Base-by-base conservation (phyloP, 1,140 invertebrate species). In the Anagrus nilaparvatae region DNA sequence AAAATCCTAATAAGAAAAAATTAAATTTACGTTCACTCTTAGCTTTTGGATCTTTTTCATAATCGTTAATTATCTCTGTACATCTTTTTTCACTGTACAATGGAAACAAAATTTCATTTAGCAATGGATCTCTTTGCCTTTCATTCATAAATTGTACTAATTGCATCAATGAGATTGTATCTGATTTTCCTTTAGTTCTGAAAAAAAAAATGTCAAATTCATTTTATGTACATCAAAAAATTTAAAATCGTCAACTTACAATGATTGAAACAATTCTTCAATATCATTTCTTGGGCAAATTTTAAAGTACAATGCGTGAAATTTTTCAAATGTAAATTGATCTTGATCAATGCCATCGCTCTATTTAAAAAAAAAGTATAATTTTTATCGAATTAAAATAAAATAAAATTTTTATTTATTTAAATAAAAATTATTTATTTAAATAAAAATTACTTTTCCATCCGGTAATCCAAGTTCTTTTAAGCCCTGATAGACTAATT, bases 231-330 rank as follows among this genome's bases (percentile, higher is more conserved):
- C 19, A 34, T 34, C 5, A 21, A 20, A 44, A 8, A 40, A 43
- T 30, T 14, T 16, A 27, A 23, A 12, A 4, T 33, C 29, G 29
- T 31, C 8, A 9, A 81, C 87, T 84, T 74, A 97, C 95, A 99
- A 84, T 40, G 87, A 84, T 63, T 92, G 82, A 60, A 97, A 99
- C 2, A 99, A 71, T 67, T 98, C 94, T 63, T 99, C 95, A 49
- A 99, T 98, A 61, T 99, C 97, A 55, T 95, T 97, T 49, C 97
- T 74, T 1, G 97, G 97, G 65, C 96, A 99, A 51, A 99, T 94
- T 72, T 96, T 97, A 60, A 97, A 92, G 65, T 99, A 99, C 0
- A 99, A 67, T 16, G 84, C 79, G 64, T 96, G 94, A 66, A 99
- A 99, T 62, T 97, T 98, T 41, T 99, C 96, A 63, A 98, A 98